Base-by-base conservation (phyloP, 1,140 invertebrate genomes). In the Panagrolaimus sp. region DNA sequence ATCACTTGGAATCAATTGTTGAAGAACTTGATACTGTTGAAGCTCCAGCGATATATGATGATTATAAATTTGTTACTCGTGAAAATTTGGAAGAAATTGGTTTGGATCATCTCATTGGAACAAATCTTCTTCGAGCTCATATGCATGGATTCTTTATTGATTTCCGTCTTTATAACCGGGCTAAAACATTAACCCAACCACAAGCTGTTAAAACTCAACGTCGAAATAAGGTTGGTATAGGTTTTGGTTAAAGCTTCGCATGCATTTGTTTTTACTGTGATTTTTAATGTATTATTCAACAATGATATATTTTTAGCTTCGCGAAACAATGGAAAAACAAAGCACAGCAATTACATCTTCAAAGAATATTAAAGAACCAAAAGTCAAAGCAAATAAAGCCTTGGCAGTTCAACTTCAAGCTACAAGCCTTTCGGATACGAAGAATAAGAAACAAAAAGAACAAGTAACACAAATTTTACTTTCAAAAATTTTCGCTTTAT, bases 81-180 rank as follows among this genome's bases (percentile, higher is more conserved):
- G 89, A 90, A 79, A 94, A 98, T 82, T 84, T 98, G 15, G 90
- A 93, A 14, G 90, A 92, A 76, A 84, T 98, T 43, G 92, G 91
- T n/a, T 84, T 98, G 67, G 88, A 89, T 68, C 90, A 96, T 86
- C 86, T 98, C 5, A 89, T 95, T 71, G 89, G 89, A 70, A 93
- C 91, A 3, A 93, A 91, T 86, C 86, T 97, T 52, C 86, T 98
- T 15, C 86, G 92, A 80, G 94, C 92, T 1, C 96, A 97, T 79
- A 98, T 98, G 95, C 96, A 98, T 85, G 96, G 96, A 12, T 97
- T 91, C 83, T 98, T 98, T 79, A 90, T 99, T 74, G 93, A 98
- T 85, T 89, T 93, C 1, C 85, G 93, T 80, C 84, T 98, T 2
- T 98, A 96, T 82, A 90, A 90, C 79, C 95, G 94, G 83, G 93